Percentiles rank a stretch among this genome's conserved stretches.
Conservation (phyloP, 2,797 vertebrate genomes). For the Nannoperca obscura region DNA sequence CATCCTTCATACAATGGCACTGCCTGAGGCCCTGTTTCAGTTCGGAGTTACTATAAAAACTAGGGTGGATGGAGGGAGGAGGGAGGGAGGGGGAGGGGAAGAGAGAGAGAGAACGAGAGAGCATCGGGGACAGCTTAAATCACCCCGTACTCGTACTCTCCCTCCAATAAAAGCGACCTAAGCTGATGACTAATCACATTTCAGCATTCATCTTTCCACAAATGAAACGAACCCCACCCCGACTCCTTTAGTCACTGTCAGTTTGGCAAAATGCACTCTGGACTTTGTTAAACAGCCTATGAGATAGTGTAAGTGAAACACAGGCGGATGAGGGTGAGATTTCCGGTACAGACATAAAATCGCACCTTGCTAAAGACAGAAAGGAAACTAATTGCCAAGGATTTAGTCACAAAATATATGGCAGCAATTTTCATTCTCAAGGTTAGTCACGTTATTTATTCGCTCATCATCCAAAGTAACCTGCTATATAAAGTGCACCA, state of each 20-base stretch:
- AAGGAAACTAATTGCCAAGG: constrained; percentile 29
- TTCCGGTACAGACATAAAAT: constrained; percentile 42
- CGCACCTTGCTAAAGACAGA: constrained; percentile 23
- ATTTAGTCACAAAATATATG: constrained; percentile 37
- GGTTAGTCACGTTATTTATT: constrained; percentile 26
- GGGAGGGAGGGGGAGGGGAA: constrained; percentile 7
- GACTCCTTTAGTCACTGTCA: constrained; percentile 38
- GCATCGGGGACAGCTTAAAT: constrained; percentile 50
- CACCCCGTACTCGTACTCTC: constrained; percentile 45
- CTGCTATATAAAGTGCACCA: constrained; percentile 6
- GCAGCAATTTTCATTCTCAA: constrained; percentile 7
- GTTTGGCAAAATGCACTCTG: constrained; percentile 49
- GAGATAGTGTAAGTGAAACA: constrained; percentile 37
- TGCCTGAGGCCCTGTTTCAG: constrained; percentile 52
- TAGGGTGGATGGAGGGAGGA: constrained; percentile 26
- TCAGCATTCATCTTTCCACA: constrained; percentile 64
- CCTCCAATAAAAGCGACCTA: constrained; percentile 60
- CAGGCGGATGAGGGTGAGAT: constrained; percentile 20
- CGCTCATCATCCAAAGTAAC: constrained; percentile 23
- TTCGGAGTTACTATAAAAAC: constrained; percentile 54
- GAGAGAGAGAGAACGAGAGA: background rate
- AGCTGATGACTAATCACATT: constrained; percentile 68
- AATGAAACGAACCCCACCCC: constrained; percentile 45
- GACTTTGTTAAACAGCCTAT: constrained; percentile 19
- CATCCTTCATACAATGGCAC: constrained; percentile 51